Evolutionary conservation across 2,113 vertebrate genomes (phyloP), one percentile per base, ranked within the genome.

Genomic region (Orthonyx spaldingii): DNA sequence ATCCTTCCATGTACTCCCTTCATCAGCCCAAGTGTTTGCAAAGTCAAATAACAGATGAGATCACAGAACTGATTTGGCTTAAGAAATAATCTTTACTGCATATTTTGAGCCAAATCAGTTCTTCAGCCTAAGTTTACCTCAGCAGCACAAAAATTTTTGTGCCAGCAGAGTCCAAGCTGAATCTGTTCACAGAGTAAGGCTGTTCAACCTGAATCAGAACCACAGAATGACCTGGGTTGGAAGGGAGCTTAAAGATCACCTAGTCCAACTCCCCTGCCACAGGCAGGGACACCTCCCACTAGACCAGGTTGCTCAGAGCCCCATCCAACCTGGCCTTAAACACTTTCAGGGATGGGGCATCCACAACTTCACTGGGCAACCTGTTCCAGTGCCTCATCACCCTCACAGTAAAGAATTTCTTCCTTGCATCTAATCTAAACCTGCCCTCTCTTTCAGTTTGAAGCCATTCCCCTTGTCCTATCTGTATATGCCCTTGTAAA

Each of bases 11-110:
- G 0, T 44, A 76, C 24, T 12, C 10, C 22, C 24, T 35, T 68
- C 66, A 50, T 75, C 56, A 89, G 56, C 22, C n/a, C 30, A 81
- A 66, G 9, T 1, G 0, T 69, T 52, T 85, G 60, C 37, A 47
- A 85, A 90, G 59, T 33, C 79, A 90, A 50, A 16, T 28, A 65
- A 77, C 44, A 90, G 41, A 61, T 24, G 39, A 92, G 50, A 90
- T 70, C 74, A 88, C 32, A 59, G 35, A 88, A 90, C 15, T 39
- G 26, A 83, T 20, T 0, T 56, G 59, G 68, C 39, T 86, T 47
- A 93, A 90, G 63, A 94, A 95, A 93, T 20, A 79, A 90, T 28
- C 44, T 77, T 75, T 50, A 50, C 35, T 66, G 46, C 42, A 77
- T 28, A 76, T 46, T 88, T 82, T 30, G 35, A 92, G 68, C 23